Evolutionary conservation across 2,888 invertebrate genomes (phyloP).

Genomic region (Drosophila quinaria): DNA sequence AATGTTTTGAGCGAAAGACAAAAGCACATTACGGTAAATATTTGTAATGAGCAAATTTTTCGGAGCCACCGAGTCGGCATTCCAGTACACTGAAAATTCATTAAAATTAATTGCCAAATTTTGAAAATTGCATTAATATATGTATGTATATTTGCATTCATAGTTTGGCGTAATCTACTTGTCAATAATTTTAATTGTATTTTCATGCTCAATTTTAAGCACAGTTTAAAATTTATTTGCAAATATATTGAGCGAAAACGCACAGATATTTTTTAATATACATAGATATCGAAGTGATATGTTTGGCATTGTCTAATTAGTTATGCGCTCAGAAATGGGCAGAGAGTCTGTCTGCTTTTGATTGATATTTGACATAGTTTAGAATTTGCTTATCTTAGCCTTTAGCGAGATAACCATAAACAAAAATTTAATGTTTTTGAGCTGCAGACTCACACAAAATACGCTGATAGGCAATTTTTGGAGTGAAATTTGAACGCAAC

Average conservation of each 20-base stretch:
- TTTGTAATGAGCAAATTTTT: conserved; percentile 44
- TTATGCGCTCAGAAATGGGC: conserved; percentile 11
- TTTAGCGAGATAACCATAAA: conserved; percentile 25
- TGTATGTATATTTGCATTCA: conserved; percentile 20
- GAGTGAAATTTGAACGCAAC: conserved; percentile 21
- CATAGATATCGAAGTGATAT: conserved; percentile 37
- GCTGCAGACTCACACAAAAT: conserved; percentile 20
- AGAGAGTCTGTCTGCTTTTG: not conserved
- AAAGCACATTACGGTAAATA: conserved; percentile 50
- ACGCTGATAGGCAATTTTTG: not conserved
- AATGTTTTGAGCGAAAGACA: conserved; percentile 33
- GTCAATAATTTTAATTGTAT: conserved; percentile 66
- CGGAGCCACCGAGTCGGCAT: conserved; percentile 17
- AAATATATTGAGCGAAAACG: conserved; percentile 42
- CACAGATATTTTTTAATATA: conserved; percentile 38
- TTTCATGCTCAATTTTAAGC: conserved; percentile 64
- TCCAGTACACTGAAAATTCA: conserved; percentile 40
- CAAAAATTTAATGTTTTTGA: conserved; percentile 33
- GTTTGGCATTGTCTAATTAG: conserved; percentile 44
- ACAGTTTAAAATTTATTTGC: conserved; percentile 53
- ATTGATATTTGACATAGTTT: too few relatives aligned
- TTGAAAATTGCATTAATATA: conserved; percentile 13
- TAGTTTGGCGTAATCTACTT: conserved; percentile 56
- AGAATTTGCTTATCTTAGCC: conserved; percentile 18
- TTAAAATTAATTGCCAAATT: conserved; percentile 57